phyloP scores from a whole-genome alignment of 2,888 invertebrate species.

The Hybos culiciformis region DNA sequence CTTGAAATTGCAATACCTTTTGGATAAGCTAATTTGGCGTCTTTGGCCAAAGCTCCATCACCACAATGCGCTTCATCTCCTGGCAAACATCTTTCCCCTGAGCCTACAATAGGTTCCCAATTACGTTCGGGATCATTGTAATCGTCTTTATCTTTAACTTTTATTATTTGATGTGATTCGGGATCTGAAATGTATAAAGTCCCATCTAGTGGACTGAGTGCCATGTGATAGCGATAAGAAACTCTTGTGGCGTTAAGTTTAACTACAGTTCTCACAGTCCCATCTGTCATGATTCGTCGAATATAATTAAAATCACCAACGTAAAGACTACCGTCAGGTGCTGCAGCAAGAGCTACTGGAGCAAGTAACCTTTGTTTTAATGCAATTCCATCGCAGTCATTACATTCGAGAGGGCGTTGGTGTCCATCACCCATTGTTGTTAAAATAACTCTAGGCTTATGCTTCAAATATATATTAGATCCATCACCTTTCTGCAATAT shows the following conservation, averaged over 20 bases:
- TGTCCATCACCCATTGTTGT: conserved; percentile 87
- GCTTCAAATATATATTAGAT: conserved; percentile 84
- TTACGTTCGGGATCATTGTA: conserved; percentile 78
- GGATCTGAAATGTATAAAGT: conserved; percentile 92
- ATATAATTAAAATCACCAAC: conserved; percentile 94
- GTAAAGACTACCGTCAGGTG: conserved; percentile 85
- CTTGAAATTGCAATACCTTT: conserved; percentile 92
- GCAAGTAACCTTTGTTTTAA: conserved; percentile 70
- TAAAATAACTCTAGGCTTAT: conserved; percentile 80
- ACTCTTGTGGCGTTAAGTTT: conserved; percentile 73
- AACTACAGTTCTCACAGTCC: conserved; percentile 41
- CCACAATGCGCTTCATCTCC: conserved; percentile 93
- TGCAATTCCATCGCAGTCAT: conserved; percentile 66
- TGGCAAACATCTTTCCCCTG: conserved; percentile 83
- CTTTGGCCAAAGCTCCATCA: conserved; percentile 82
- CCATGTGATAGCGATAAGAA: conserved; percentile 93
- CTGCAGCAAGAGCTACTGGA: conserved; percentile 83
- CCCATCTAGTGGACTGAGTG: conserved; percentile 85
- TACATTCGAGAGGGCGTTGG: conserved; percentile 74
- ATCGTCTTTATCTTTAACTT: conserved; percentile 69
- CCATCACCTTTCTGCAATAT: conserved; percentile 97
- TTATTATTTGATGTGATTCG: conserved; percentile 85
- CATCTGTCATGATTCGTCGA: conserved; percentile 73
- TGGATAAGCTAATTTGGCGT: conserved; percentile 89
- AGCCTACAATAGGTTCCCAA: conserved; percentile 91